Conservation (phyloP, 1,140 invertebrate genomes). For the Stenopsyche tienmushanensis region DNA sequence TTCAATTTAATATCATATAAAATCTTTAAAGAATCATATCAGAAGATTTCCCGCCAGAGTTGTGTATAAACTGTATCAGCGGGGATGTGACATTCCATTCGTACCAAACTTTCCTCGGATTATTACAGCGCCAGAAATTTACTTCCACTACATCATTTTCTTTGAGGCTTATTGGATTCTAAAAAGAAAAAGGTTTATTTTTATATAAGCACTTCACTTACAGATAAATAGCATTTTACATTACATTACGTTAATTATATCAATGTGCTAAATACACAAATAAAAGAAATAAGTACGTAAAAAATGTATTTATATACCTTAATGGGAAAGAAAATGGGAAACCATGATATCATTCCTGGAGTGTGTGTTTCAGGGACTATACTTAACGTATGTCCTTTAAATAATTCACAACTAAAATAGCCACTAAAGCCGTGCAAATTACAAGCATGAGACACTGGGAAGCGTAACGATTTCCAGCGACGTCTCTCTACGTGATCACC, state of each 20-base stretch:
- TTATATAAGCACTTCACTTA: too few species aligned
- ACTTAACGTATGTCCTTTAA: constrained; percentile 81
- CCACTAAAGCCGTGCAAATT: constrained; percentile 92
- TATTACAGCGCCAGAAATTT: constrained; percentile 85
- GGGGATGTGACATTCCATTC: constrained; percentile 87
- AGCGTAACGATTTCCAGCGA: constrained; percentile 69
- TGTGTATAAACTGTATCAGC: constrained; percentile 67
- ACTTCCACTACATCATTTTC: constrained; percentile 71
- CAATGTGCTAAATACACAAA: constrained; percentile 13
- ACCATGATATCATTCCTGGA: constrained; percentile 94
- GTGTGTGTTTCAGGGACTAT: constrained; percentile 88
- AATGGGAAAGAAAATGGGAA: constrained; percentile 92
- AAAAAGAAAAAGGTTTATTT: constrained; percentile 46
- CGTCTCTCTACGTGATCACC: constrained; percentile 70
- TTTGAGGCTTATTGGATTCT: constrained; percentile 75
- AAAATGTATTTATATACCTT: constrained; percentile 57
- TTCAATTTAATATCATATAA: too few species aligned
- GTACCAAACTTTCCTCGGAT: constrained; percentile 88
- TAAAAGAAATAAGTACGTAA: neutral
- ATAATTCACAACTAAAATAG: constrained; percentile 90
- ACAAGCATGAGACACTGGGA: constrained; percentile 70
- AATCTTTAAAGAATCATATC: constrained; percentile 38
- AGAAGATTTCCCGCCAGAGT: constrained; percentile 75
- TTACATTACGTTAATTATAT: constrained; percentile 3
- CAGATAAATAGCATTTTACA: neutral